These are phyloP conservation scores for Drosophila mojavensis DNA, from an alignment of 1,140 invertebrate genomes.

Conservation along the genomic window DNA sequence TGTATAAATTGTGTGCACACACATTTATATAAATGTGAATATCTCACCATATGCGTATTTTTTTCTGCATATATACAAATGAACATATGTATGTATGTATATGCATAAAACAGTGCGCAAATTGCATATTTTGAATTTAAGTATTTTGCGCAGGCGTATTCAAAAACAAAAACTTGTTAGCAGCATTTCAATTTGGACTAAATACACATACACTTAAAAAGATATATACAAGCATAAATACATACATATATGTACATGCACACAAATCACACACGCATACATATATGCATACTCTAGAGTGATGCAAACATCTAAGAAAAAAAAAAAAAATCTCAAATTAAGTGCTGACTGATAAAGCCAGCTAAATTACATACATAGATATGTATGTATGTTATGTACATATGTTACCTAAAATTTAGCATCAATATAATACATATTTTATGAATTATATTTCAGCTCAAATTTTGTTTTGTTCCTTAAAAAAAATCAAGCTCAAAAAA, in stretches of 20 bases:
- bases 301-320: too few relatives aligned
- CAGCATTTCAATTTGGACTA: not conserved
- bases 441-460: too few relatives aligned
- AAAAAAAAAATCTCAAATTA: too few relatives aligned
- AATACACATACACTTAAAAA: not conserved
- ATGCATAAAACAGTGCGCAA: not conserved
- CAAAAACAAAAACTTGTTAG: slow-evolving; percentile 7
- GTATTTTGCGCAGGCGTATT: slow-evolving; percentile 7
- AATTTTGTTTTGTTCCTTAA: too few relatives aligned
- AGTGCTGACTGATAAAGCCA: too few relatives aligned
- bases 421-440: too few relatives aligned
- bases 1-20: not conserved
- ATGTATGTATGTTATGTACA: not conserved
- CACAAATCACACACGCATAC: too few relatives aligned
- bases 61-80: not conserved
- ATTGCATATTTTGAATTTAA: not conserved
- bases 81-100: not conserved
- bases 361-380: not conserved
- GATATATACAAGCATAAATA: not conserved
- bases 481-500: not conserved
- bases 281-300: too few relatives aligned
- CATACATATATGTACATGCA: not conserved
- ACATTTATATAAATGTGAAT: not conserved
- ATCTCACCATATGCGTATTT: not conserved
- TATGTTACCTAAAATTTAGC: not conserved